A percentile compares a stretch with the other conserved stretches of the same genome.
Conservation (phyloP, 2,888 invertebrate species). For the Drosophila buzzatii region DNA sequence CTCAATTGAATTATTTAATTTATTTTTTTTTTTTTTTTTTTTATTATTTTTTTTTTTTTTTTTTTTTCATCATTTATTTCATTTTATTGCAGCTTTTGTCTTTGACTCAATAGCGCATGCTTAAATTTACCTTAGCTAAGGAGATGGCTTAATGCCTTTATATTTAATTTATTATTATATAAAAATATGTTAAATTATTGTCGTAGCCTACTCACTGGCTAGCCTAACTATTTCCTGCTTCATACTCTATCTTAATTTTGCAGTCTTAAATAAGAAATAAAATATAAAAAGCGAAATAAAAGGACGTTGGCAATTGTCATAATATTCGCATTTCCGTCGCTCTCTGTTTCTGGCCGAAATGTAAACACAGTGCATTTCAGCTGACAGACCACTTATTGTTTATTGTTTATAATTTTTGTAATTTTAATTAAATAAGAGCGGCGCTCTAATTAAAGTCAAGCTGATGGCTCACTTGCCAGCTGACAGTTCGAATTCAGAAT, state of each 20-base stretch:
- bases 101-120: no score
- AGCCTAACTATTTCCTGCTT: slow-evolving; percentile 6
- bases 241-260: slow-evolving; percentile 12
- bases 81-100: no score
- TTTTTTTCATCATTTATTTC: no score
- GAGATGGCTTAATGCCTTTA: no score
- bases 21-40: no score
- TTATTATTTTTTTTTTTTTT: no score
- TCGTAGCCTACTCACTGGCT: background rate
- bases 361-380: slow-evolving; percentile 60
- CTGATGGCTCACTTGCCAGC: slow-evolving; percentile 76
- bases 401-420: slow-evolving; percentile 78
- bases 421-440: slow-evolving; percentile 75
- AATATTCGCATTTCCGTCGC: slow-evolving; percentile 44
- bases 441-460: slow-evolving; percentile 53
- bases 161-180: background rate
- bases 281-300: slow-evolving; percentile 36
- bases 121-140: no score
- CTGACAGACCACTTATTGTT: slow-evolving; percentile 48
- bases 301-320: slow-evolving; percentile 48
- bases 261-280: slow-evolving; percentile 35
- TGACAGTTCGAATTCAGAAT: slow-evolving; percentile 14
- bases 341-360: slow-evolving; percentile 44
- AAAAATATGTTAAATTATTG: background rate
- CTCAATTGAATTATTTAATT: background rate